Conservation (phyloP, 2,888 invertebrate genomes). For the Aphidoletes aphidimyza region DNA sequence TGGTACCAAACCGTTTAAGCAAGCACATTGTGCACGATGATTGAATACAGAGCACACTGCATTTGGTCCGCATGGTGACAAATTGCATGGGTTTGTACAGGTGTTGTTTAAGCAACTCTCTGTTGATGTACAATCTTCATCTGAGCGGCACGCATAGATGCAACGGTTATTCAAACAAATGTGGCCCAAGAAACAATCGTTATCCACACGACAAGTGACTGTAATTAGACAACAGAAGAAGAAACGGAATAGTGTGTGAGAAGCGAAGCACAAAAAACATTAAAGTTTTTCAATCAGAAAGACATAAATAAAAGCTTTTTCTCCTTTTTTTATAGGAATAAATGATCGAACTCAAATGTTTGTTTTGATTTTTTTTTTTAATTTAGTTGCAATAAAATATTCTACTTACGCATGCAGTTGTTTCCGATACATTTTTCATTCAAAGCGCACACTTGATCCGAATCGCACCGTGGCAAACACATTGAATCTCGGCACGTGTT, state of each 20-base stretch:
- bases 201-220: slow-evolving; percentile 89
- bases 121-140: slow-evolving; percentile 87
- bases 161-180: slow-evolving; percentile 89
- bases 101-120: slow-evolving; percentile 84
- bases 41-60: slow-evolving; percentile 82
- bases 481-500: slow-evolving; percentile 83
- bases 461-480: slow-evolving; percentile 80
- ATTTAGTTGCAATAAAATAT: background rate
- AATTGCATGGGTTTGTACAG: slow-evolving; percentile 81
- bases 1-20: slow-evolving; percentile 81
- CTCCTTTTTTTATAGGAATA: too few relatives aligned
- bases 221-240: slow-evolving; percentile 57
- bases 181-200: slow-evolving; percentile 91
- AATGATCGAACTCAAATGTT: too few relatives aligned
- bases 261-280: too few relatives aligned
- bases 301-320: too few relatives aligned
- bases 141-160: slow-evolving; percentile 84
- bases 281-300: too few relatives aligned
- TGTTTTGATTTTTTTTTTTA: background rate
- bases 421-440: slow-evolving; percentile 89
- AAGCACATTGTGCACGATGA: slow-evolving; percentile 84
- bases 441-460: slow-evolving; percentile 85
- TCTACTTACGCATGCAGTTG: slow-evolving; percentile 79
- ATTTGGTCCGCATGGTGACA: slow-evolving; percentile 86
- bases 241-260: too few relatives aligned